Base-by-base conservation (phyloP, 2,888 invertebrate species). In the Thera britannica region DNA sequence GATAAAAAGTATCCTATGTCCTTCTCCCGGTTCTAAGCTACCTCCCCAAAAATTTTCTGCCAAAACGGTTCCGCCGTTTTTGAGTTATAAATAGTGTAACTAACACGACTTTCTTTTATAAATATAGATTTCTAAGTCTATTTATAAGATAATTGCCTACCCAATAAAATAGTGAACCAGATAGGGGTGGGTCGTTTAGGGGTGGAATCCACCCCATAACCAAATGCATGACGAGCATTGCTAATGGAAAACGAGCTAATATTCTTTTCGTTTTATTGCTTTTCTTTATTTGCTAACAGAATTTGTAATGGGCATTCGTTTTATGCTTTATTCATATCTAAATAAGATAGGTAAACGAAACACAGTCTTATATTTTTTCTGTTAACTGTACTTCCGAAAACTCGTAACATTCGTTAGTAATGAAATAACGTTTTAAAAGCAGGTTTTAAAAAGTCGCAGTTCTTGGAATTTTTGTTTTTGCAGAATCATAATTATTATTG, bases 181-280 rank as follows among this genome's bases (percentile, higher is more conserved):
- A 62, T 57, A 62, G 23, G 56, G 48, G 38, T 62, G 55, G 23
- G 49, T 12, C 23, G 56, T 49, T 49, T 23, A 5, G 38, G 57
- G 57, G 56, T 38, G 62, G 38, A 58, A 58, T 41, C 54, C 44
- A 61, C 41, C 61, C 60, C 61, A 44, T 54, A 54, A 49, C 58
- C 36, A 35, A 61, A 57, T 44, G 44, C 3, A 35, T 62, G 62
- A 62, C 62, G 56, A 35, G 36, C 48, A 56, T 56, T 23, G 56
- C 48, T 54, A 62, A 54, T 46, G 62, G 44, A 62, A 55, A 52
- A 52, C 52, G 41, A 54, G 7, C 52, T 41, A 44, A 61, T 61
- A 41, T 61, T 61, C 52, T 23, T 55, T 35, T n/a, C 34, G 44
- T 62, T 54, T 62, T 62, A 62, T 62, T 62, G 61, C 54, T 46